Conservation (phyloP, 2,113 vertebrate genomes). For the Tetrao urogallus region DNA sequence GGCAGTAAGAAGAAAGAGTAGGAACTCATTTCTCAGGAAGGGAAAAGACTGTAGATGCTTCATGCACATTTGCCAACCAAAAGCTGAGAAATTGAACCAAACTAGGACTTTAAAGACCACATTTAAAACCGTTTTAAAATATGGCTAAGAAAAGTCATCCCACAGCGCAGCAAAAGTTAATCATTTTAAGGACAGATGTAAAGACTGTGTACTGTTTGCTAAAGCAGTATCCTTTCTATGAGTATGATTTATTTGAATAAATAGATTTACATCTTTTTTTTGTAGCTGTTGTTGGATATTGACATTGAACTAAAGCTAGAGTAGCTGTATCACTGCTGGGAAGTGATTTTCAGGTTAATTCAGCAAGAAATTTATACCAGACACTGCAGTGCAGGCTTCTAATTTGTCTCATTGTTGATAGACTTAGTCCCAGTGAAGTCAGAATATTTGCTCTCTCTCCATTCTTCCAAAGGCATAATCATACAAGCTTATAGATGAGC, state of each 20-base stretch:
- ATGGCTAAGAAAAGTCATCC: not conserved
- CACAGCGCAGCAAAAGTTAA: not conserved
- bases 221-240: not conserved
- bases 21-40: not conserved
- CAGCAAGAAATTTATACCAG: not conserved
- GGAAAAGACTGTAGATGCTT: not conserved
- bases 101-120: not conserved
- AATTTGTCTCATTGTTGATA: not conserved
- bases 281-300: not conserved
- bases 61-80: not conserved
- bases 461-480: not conserved
- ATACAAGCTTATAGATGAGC: not conserved
- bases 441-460: not conserved
- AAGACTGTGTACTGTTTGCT: not conserved
- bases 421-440: not conserved
- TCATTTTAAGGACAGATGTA: not conserved
- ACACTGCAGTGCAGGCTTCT: not conserved
- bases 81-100: not conserved
- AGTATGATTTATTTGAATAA: not conserved
- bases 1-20: not conserved
- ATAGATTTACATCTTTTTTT: not conserved
- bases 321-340: fast-evolving
- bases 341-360: not conserved
- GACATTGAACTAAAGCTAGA: not conserved
- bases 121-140: not conserved